phyloP scores from a whole-genome alignment of 2,113 vertebrate species.

The Tenebrosternarchus preto region DNA sequence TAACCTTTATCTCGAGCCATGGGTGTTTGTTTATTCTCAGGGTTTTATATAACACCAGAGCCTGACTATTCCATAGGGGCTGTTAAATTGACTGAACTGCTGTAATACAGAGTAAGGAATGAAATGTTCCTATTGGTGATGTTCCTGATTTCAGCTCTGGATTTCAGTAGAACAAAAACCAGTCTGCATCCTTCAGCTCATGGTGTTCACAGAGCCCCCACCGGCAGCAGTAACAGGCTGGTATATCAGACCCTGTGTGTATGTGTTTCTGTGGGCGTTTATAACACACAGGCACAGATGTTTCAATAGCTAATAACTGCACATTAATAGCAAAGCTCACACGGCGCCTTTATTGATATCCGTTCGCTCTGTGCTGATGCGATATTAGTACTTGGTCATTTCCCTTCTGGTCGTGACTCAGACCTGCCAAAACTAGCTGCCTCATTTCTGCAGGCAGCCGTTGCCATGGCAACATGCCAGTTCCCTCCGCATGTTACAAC shows the following conservation, averaged over 20 bases:
- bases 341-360: background rate
- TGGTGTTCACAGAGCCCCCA: too few relatives aligned
- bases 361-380: constrained; percentile 46
- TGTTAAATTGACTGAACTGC: too few relatives aligned
- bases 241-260: constrained; percentile 7
- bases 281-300: background rate
- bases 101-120: too few relatives aligned
- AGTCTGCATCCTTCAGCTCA: too few relatives aligned
- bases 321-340: constrained; percentile 52
- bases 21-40: too few relatives aligned
- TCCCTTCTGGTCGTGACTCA: constrained; percentile 48
- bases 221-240: background rate
- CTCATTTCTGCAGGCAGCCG: constrained; percentile 20
- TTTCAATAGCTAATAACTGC: constrained; percentile 57
- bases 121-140: too few relatives aligned
- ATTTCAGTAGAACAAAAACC: too few relatives aligned
- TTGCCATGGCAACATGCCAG: constrained; percentile 73
- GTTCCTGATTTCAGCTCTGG: too few relatives aligned
- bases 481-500: constrained; percentile 39
- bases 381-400: background rate
- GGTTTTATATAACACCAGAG: too few relatives aligned
- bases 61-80: too few relatives aligned
- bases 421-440: constrained; percentile 55
- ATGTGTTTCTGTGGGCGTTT: constrained; percentile 1
- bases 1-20: too few relatives aligned